Evolutionary conservation across 2,888 invertebrate species (phyloP).

Genomic region (Nematopogon swammerdamellus): DNA sequence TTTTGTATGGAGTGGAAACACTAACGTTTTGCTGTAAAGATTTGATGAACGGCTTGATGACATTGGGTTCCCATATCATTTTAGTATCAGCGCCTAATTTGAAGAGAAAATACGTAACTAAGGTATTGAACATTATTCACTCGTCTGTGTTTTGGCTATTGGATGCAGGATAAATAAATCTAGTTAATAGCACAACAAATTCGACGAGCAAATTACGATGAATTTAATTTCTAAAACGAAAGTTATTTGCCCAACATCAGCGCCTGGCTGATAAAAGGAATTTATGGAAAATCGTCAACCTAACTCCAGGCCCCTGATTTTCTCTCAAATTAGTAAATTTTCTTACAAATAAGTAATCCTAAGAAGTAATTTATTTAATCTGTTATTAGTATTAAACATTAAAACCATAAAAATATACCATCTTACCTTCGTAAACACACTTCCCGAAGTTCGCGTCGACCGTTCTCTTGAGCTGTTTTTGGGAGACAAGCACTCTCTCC

Average conservation of each 20-base stretch:
- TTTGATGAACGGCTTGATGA: neutral
- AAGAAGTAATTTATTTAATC: no score
- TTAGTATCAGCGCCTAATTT: neutral
- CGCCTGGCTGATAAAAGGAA: neutral
- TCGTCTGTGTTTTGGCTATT: neutral
- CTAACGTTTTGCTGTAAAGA: neutral
- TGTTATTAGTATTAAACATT: no score
- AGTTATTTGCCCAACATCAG: neutral
- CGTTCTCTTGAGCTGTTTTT: no score
- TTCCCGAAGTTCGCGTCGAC: no score
- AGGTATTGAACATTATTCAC: neutral
- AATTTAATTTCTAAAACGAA: neutral
- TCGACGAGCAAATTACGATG: neutral
- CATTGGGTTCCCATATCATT: neutral
- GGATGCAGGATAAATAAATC: no score
- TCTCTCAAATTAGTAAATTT: neutral
- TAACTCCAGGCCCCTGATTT: neutral
- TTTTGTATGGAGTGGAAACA: no score
- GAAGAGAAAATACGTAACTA: neutral
- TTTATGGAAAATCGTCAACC: neutral
- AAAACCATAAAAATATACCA: no score
- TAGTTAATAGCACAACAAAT: neutral
- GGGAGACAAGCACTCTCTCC: no score
- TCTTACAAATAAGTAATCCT: no score
- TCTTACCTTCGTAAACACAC: no score